Conservation (phyloP, 2,113 vertebrate species). For the Porphyrio hochstetteri region DNA sequence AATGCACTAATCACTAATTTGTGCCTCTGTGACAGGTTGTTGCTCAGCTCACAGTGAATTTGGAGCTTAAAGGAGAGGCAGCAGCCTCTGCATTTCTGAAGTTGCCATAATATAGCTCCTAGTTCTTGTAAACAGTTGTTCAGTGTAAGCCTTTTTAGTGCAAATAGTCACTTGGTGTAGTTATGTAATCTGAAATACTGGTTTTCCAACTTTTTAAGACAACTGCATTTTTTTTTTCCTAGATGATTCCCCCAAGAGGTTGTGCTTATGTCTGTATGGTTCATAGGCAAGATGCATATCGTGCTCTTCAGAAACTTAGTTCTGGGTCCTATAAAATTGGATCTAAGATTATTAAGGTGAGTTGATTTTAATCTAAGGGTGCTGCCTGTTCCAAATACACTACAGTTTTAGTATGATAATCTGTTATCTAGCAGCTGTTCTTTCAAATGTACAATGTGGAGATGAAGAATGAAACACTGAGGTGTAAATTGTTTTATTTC, state of each 20-base stretch:
- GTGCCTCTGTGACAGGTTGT: not conserved
- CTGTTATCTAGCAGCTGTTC: not conserved
- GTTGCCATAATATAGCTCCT: not conserved
- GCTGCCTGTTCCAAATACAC: not conserved
- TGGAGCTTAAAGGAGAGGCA: not conserved
- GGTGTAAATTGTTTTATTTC: not conserved
- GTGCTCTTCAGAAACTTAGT: constrained; percentile 95
- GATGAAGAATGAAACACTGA: not conserved
- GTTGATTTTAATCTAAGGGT: not conserved
- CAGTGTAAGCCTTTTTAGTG: not conserved
- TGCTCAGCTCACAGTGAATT: not conserved
- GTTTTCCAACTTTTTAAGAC: not conserved
- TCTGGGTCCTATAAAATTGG: constrained; percentile 96
- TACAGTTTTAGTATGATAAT: not conserved
- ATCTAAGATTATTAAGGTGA: constrained; percentile 98
- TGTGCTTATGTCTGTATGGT: constrained; percentile 99
- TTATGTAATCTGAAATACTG: not conserved
- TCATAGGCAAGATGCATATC: constrained; percentile 93
- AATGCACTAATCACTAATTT: not conserved
- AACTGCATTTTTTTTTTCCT: not conserved
- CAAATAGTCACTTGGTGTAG: not conserved
- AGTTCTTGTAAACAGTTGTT: not conserved
- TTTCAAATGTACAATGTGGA: not conserved
- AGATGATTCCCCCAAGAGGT: constrained; percentile 99
- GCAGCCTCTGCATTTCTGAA: not conserved